Evolutionary conservation across 2,888 invertebrate species (phyloP), one percentile per base, ranked within the genome.

Genomic region (Metacarcinus magister): DNA sequence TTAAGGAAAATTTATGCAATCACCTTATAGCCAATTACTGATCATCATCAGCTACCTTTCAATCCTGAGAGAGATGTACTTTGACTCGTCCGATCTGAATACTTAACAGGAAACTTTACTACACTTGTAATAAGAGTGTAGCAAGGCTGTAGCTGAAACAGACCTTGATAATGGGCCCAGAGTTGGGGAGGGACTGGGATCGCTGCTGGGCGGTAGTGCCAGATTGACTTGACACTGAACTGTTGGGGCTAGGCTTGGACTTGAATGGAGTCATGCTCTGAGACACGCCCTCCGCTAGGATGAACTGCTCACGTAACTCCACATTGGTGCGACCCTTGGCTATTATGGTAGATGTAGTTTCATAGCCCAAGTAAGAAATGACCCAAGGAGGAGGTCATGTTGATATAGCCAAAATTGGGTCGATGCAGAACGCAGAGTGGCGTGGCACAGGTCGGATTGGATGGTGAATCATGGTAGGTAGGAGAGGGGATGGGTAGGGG

Each of bases 311-410:
- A 98, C 99, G 98, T 98, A 99, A 98, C 98, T 99, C 99, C 98
- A 99, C 99, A 98, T 99, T 99, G 98, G 99, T 99, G 98, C 99
- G 99, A 98, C 99, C 99, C 98, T 99, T 99, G 98, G 99, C 99
- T 99, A 96, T 89, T 93, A 32, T 19, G 91, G 67, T 95, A 90
- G 95, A 93, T 90, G 94, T 93, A 54, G 94, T 82, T 94, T 46
- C 32, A 48, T 43, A 92, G 19, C 93, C 94, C 90, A 87, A 46
- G 46, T n/a, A 92, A 67, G 89, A 67, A 91, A 92, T 43, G 46
- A 60, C 93, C 95, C 39, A 93, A 93, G 43, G 60, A 44, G 44
- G 60, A 90, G 95, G 87, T 92, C 91, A 94, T 87, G 92, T 82
- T 95, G 92, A 92, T 87, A 94, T 87, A 87, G 96, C 92, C 96